A percentile compares a stretch with the other conserved stretches of the same genome.
phyloP scores from a whole-genome alignment of 1,140 invertebrate species.

The Elysia chlorotica region DNA sequence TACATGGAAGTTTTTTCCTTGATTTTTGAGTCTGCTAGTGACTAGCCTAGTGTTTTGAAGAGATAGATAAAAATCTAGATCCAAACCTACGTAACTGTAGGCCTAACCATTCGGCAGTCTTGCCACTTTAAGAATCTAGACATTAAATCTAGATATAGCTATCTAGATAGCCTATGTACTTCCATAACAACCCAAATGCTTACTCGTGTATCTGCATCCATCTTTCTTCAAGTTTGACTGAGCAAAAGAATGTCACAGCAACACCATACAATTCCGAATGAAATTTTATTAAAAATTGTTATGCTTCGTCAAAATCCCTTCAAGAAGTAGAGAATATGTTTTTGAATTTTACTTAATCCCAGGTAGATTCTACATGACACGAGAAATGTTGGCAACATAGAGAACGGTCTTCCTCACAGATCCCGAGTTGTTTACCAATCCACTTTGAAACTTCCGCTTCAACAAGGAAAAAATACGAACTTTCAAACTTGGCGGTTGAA shows the following conservation, averaged over 20 bases:
- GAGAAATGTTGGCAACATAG: background rate
- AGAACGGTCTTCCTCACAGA: background rate
- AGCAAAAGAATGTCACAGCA: background rate
- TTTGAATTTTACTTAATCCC: background rate
- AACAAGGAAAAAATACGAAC: background rate
- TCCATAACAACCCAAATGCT: background rate
- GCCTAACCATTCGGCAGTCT: no score
- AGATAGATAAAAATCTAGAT: background rate
- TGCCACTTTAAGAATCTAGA: no score
- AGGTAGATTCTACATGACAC: constrained; percentile 2
- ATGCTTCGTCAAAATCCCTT: background rate
- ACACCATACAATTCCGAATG: background rate
- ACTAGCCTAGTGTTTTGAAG: background rate
- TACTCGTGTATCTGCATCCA: background rate
- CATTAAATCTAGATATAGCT: background rate
- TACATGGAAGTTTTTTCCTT: no score
- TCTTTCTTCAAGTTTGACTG: background rate
- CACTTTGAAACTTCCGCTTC: background rate
- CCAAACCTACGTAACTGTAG: background rate
- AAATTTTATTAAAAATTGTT: background rate
- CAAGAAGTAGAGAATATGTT: no score
- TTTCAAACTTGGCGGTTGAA: constrained; percentile 33
- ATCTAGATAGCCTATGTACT: no score
- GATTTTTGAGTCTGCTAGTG: no score
- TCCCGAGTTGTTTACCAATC: no score